Percentiles rank a stretch among this genome's conserved stretches.
Evolutionary conservation across 2,888 invertebrate genomes (phyloP).

Genomic region (Cataglyphis rosenhaueri): DNA sequence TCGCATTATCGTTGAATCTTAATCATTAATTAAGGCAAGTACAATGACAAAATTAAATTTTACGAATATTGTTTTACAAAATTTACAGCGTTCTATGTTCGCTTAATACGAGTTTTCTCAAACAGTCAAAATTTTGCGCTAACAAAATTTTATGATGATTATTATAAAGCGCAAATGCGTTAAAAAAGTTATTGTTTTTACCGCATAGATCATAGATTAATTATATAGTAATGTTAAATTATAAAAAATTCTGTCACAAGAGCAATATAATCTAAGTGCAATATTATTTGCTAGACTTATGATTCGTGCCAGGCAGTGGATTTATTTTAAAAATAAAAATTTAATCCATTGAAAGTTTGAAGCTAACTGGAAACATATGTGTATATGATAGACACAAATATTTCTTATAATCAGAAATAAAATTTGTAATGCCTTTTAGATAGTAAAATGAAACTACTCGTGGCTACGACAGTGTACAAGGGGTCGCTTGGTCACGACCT

Average conservation of each 20-base stretch:
- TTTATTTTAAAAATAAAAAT: not conserved
- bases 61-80: not conserved
- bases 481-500: constrained; percentile 73
- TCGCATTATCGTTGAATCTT: not conserved
- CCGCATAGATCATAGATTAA: constrained; percentile 7
- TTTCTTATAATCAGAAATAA: not conserved
- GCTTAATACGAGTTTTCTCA: not conserved
- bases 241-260: not conserved
- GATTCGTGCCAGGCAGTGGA: not conserved
- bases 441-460: constrained; percentile 33
- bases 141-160: not conserved
- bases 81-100: not conserved
- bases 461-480: constrained; percentile 74
- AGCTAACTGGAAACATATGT: not conserved
- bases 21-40: not conserved
- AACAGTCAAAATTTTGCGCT: not conserved
- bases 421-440: not conserved
- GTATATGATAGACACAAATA: not conserved
- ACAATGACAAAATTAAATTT: constrained; percentile 21
- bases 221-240: not conserved
- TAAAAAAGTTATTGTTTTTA: not conserved
- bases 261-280: not conserved
- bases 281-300: not conserved
- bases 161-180: not conserved
- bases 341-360: not conserved